Evolutionary conservation across 2,888 invertebrate genomes (phyloP), one percentile per base, ranked within the genome.

Genomic region (Synanthedon myopaeformis): DNA sequence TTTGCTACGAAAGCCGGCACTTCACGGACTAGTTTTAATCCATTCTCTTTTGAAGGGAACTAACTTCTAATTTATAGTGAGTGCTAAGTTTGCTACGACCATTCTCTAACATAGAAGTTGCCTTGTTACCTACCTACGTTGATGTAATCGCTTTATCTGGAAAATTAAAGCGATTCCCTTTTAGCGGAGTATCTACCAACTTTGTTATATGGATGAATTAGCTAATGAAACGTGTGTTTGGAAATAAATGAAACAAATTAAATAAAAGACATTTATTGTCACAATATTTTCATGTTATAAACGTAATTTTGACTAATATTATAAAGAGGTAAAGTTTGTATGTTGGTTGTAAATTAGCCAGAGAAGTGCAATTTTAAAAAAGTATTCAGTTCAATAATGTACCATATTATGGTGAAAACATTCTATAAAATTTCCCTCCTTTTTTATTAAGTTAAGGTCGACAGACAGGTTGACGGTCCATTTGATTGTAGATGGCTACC

Each of bases 41-140:
- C 82, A 83, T 83, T 85, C 82, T 77, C 74, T 73, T 79, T 79
- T 75, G 79, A 73, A 82, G 72, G 79, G 76, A 82, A 82, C 76
- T 85, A 82, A 82, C 76, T 85, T 84, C 75, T 86, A 86, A 87
- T 86, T 86, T 84, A 86, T 82, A 78, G 82, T 73, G 78, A 86
- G 87, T 87, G 85, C 79, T 76, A 86, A 87, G 87, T 87, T 87
- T 64, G 74, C 62, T 66, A 65, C 70, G 70, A 77, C 72, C 70
- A 71, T 78, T 74, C 68, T 65, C 78, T 76, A 35, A 77, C 69
- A 74, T 65, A 52, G 51, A 79, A 82, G 66, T 84, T 80, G 67
- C 71, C 70, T 66, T 66, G 65, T 67, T 74, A 72, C 74, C 42
- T 54, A 74, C 73, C 71, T 74, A 73, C 72, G 65, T 63, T 78